Base-by-base conservation (phyloP, 2,113 vertebrate genomes). In the Microcebus ravelobensis region DNA sequence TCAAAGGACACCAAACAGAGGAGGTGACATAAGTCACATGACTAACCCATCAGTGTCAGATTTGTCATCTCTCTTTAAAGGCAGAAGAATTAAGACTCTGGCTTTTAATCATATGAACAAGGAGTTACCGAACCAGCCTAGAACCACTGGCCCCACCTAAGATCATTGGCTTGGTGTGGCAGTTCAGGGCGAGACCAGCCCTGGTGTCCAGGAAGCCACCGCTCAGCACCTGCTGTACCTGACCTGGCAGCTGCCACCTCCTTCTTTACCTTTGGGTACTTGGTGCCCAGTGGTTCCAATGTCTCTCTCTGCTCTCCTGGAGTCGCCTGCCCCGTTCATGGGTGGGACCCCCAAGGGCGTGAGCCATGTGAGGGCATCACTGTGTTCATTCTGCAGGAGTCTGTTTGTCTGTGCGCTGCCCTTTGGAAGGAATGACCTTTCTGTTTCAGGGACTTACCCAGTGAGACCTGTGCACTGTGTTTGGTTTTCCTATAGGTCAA, bases 201-300 rank as follows among this genome's bases (percentile, higher is more conserved):
- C 31, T 0, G 10, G 55, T 4, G 17, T 29, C 87, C 11, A 0
- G 0, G 17, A 12, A 42, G 52, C 71, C 85, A 23, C 36, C 10
- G 3, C 0, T 0, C 0, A 6, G 67, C n/a, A 5, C 8, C 29
- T 2, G 8, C 1, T 13, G 1, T 29, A 27, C 45, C 14, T 5
- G 12, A 4, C 48, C 48, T 0, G 0, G 15, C 12, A 0, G 23
- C 17, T 3, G 31, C 5, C 1, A 0, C 39, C 23, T 6, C n/a
- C 6, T 27, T 17, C 61, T 4, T 12, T 20, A 8, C 18, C 63
- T 15, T 1, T 1, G 23, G 67, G 13, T 9, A 5, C n/a, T 36
- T 9, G 0, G 1, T 0, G 0, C n/a, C 57, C 5, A 0, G 61
- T 14, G 31, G 3, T 8, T 18, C 21, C 17, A 9, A 29, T 6